Percentiles rank a stretch among this genome's conserved stretches.
These are phyloP conservation scores for Zaprionus gabonicus DNA, from an alignment of 1,140 invertebrate species.

Conservation along the genomic window DNA sequence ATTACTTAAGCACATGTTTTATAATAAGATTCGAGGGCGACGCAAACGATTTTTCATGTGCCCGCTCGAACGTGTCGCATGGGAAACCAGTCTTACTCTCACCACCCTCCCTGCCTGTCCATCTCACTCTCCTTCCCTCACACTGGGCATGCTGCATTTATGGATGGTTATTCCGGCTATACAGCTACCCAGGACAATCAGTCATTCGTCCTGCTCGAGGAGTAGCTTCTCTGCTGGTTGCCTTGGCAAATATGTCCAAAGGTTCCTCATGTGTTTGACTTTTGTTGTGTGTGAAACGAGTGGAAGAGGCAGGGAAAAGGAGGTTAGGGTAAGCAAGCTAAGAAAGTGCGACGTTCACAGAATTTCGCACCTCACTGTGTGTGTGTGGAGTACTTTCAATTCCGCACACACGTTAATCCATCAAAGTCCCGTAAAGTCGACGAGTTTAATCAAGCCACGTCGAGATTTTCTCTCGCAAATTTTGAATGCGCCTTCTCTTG, in stretches of 20 bases:
- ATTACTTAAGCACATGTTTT: slow-evolving; percentile 62
- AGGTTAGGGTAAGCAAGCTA: background rate
- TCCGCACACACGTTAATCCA: slow-evolving; percentile 69
- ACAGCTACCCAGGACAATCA: slow-evolving; percentile 61
- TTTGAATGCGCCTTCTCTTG: background rate
- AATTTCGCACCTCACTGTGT: slow-evolving; percentile 36
- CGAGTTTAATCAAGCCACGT: slow-evolving; percentile 68
- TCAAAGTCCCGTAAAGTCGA: slow-evolving; percentile 50
- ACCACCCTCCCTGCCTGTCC: background rate
- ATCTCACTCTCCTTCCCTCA: background rate
- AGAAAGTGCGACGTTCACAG: slow-evolving; percentile 42
- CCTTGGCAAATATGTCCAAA: slow-evolving; percentile 50
- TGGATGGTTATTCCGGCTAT: slow-evolving; percentile 38
- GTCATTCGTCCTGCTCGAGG: slow-evolving; percentile 58
- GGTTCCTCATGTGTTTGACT: slow-evolving; percentile 70
- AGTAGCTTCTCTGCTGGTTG: slow-evolving; percentile 3
- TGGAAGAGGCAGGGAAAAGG: background rate
- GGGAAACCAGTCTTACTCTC: background rate
- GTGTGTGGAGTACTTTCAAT: slow-evolving; percentile 47
- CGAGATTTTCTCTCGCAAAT: slow-evolving; percentile 56
- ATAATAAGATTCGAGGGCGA: slow-evolving; percentile 51
- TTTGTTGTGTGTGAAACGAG: slow-evolving; percentile 50
- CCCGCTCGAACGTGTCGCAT: slow-evolving; percentile 44
- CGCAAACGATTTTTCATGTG: slow-evolving; percentile 54
- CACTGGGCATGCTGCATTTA: slow-evolving; percentile 32